Evolutionary conservation across 2,113 vertebrate species (phyloP).

Genomic region (Pelobates fuscus): DNA sequence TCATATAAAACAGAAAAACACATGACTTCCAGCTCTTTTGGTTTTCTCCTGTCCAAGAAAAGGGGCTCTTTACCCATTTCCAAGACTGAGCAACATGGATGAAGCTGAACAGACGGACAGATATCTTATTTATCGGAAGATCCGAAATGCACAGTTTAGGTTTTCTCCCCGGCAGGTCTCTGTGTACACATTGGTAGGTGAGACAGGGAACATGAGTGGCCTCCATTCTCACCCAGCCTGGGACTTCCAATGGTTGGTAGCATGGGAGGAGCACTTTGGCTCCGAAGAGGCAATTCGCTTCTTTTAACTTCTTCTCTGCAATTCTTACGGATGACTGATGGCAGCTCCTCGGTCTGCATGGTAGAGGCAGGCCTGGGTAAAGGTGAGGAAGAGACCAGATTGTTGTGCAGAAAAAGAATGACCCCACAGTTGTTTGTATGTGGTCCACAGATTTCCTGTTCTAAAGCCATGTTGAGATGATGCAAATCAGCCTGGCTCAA

Average conservation of each 20-base stretch:
- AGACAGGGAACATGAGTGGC: not conserved
- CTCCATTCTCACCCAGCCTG: not conserved
- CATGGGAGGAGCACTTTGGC: slow-evolving; percentile 60
- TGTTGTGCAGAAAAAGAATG: slow-evolving; percentile 65
- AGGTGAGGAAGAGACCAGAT: slow-evolving; percentile 54
- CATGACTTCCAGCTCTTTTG: not conserved
- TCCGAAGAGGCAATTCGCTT: slow-evolving; percentile 51
- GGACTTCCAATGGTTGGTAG: rapidly evolving
- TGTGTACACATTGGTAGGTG: not conserved
- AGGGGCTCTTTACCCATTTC: not conserved
- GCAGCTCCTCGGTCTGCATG: not conserved
- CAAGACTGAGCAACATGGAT: slow-evolving; percentile 2
- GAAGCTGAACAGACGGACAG: not conserved
- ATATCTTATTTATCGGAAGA: not conserved
- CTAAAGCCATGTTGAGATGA: slow-evolving; percentile 27
- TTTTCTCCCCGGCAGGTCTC: not conserved
- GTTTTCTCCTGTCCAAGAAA: not conserved
- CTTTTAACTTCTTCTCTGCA: not conserved
- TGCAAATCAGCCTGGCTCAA: slow-evolving; percentile 58
- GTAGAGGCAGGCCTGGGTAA: slow-evolving; percentile 1
- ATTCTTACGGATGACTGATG: not conserved
- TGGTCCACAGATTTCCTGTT: slow-evolving; percentile 51
- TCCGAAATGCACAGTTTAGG: not conserved
- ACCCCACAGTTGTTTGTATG: slow-evolving; percentile 58
- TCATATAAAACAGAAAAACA: slow-evolving; percentile 1